Base-by-base conservation (phyloP, 2,888 invertebrate species). In the Cheilosia impressa region DNA sequence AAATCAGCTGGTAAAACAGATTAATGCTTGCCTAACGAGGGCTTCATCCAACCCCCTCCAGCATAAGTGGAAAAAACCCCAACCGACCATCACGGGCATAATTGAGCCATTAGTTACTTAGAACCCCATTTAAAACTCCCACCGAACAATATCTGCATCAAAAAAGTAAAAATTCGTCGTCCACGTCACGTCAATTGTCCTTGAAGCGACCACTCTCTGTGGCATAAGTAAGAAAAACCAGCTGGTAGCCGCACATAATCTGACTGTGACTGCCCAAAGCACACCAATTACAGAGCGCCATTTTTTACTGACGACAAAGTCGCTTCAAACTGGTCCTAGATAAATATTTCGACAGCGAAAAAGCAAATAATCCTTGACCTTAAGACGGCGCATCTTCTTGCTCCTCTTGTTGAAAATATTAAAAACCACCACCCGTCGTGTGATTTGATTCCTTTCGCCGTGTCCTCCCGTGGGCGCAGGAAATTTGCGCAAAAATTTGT, bases 291-390 rank as follows among this genome's bases (percentile, higher is more conserved):
- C 62, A 47, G n/a, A 3, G 17, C 34, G 60, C 72, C 72, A 13
- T 72, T 77, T 60, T 45, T 19, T 45, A 52, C 31, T 31, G 50
- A 58, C 34, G 47, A 58, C n/a, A 43, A 50, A 0, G 22, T 53
- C 19, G 6, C 31, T 19, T 22, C 34, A 41, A 15, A 52, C 38
- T 60, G 24, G 47, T 76, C 45, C 73, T 55, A 73, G 5, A 55
- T 66, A 62, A 34, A 60, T 24, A 55, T 34, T 65, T 50, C 9
- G 17, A 0, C 7, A 52, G 31, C 15, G 9, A 47, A 47, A 45
- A n/a, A 47, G 22, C 34, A 68, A 84, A 73, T 75, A 84, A 69
- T 75, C 83, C 52, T 84, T 79, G 79, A 75, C 79, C 83, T 69
- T 75, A 63, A 41, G 17, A 31, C 43, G 50, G 69, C 31, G 55